A percentile compares a stretch with the other conserved stretches of the same genome.
Conservation (phyloP, 1,140 invertebrate species). For the roundworm (Caenorhabditis elegans) region DNA sequence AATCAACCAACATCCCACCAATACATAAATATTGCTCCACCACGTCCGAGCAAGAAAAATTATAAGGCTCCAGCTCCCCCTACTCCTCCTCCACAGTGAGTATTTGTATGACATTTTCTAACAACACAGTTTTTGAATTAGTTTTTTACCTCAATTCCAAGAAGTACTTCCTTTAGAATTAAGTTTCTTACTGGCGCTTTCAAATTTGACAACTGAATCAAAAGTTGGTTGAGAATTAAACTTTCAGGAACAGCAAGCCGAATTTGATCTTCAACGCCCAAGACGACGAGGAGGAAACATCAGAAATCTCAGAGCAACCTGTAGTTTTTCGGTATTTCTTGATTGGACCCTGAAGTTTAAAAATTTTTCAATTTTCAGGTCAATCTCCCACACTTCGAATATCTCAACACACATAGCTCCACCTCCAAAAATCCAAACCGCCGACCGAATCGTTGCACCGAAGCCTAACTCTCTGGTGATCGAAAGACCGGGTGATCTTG, state of each 20-base stretch:
- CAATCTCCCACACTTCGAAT: not conserved
- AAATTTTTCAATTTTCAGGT: not conserved
- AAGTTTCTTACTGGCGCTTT: no score
- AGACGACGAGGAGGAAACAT: no score
- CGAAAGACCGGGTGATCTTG: not conserved
- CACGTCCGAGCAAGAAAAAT: not conserved
- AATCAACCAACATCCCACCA: not conserved
- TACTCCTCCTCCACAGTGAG: not conserved
- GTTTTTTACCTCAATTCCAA: no score
- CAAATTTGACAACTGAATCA: no score
- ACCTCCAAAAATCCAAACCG: not conserved
- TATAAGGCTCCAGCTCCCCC: not conserved
- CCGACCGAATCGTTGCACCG: not conserved
- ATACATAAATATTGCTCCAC: not conserved
- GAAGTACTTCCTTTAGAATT: no score
- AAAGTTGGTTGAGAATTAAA: not conserved
- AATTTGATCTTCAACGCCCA: not conserved
- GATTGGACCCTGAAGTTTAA: not conserved
- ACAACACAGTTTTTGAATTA: no score
- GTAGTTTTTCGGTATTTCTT: not conserved
- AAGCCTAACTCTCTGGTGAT: not conserved
- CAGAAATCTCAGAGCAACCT: not conserved
- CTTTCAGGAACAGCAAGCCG: not conserved
- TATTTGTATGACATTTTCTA: not conserved
- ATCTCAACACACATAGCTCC: not conserved